Base-by-base conservation (phyloP, 1,140 invertebrate species). In the Sycobia sp. region DNA sequence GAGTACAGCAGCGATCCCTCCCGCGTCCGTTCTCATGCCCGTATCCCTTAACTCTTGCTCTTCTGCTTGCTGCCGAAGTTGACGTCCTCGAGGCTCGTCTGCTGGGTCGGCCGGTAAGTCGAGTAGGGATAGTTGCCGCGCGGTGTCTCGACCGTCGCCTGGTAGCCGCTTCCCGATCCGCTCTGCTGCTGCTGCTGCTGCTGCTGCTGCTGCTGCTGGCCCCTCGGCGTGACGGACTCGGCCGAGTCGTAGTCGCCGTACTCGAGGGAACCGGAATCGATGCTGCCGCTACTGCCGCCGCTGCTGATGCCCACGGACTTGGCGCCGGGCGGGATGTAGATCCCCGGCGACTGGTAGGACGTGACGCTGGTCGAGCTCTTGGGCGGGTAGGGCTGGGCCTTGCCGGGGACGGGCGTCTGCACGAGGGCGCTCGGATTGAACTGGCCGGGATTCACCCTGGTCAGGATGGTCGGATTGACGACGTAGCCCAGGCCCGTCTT, bases 401-500 rank as follows among this genome's bases (percentile, higher is more conserved):
- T 73, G 7, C 9, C 16, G 11, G 44, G 55, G 1, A 9, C 38
- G 0, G 22, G 18, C 0, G 49, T 14, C 36, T 67, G 62, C 0
- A 57, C 20, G 1, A 49, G 16, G 5, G 54, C 41, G 8, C 34
- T 44, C 2, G 23, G 27, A 51, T 10, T 38, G 7, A 18, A 36
- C 8, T 68, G 69, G 20, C 38, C 65, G 0, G 50, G 41, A 27
- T 67, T 74, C 13, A 73, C 39, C 16, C 77, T 74, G 13, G 67
- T 70, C 4, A 74, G 63, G 11, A 71, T 63, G 0, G 38, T 66
- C 0, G 76, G 71, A 64, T 75, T 75, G 8, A 76, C 66, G 5
- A 75, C 65, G 25, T 78, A 79, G 18, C 69, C 54, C 0, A 75
- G 49, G 0, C 71, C 78, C 47, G 77, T 69, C 46, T 80, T 81